These are phyloP conservation scores for Abscondita cerata DNA, from an alignment of 2,888 invertebrate genomes.

Conservation along the genomic window DNA sequence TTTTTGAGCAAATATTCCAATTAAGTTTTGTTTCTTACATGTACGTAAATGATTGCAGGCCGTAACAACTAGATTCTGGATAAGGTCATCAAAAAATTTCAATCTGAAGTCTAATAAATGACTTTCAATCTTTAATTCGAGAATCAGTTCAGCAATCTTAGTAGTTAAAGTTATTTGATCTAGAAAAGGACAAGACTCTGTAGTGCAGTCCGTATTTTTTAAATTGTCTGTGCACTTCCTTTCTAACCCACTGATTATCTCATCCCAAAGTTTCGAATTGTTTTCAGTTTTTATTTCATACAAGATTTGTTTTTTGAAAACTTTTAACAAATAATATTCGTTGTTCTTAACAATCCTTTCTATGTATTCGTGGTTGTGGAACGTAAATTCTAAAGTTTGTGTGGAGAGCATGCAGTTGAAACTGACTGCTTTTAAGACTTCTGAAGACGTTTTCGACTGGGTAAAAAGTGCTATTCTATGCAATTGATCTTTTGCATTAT, in stretches of 20 bases:
- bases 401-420: neutral
- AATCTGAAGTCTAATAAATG: neutral
- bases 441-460: neutral
- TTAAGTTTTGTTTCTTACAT: neutral
- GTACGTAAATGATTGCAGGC: neutral
- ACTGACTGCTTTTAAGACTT: neutral
- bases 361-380: neutral
- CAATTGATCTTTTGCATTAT: neutral
- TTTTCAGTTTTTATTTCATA: neutral
- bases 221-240: neutral
- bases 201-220: neutral
- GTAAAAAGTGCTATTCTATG: constrained; percentile 8
- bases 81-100: no score
- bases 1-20: neutral
- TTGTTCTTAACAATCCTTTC: neutral
- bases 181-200: neutral
- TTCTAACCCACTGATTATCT: neutral
- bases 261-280: neutral
- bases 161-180: neutral
- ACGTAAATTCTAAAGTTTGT: neutral
- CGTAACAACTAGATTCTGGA: neutral
- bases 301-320: constrained; percentile 13
- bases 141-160: neutral
- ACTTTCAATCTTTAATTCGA: neutral
- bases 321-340: neutral